Base-by-base conservation (phyloP, 1,140 invertebrate genomes). In the Pachypeltis micranthus region DNA sequence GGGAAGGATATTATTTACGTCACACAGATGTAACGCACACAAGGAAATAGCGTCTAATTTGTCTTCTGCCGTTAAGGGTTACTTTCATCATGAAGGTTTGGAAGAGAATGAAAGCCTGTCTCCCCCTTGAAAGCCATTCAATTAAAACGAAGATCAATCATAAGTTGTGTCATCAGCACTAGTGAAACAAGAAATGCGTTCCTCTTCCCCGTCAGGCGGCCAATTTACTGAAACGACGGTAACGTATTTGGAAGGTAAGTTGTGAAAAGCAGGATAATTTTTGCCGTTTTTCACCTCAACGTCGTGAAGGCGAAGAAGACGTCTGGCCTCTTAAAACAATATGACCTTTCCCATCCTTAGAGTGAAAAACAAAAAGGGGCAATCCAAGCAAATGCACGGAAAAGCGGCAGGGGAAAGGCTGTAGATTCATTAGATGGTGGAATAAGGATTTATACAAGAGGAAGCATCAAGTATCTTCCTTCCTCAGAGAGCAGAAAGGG, bases 391-490 rank as follows among this genome's bases (percentile, higher is more conserved):
- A 51, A 51, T 51, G 47, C 47, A 51, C 47, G 10, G 19, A 51
- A 51, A 51, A 51, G 47, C 3, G 7, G 12, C 12, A 51, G 7
- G 31, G 31, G 16, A 39, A 39, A 39, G 10, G 47, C 19, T 51
- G 47, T 51, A 51, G 47, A 51, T 51, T 51, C 47, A 51, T 51
- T 51, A 51, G 47, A 51, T 51, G 47, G 47, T 21, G 47, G 21
- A 51, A 51, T 51, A 51, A 51, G 47, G 47, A 51, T 51, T 51
- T 51, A 51, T 51, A 21, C 47, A 51, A 51, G 47, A 51, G 21
- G 47, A 21, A 51, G 21, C 47, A 51, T 51, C 47, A 51, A 51
- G 47, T 51, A 51, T 51, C 47, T 51, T 51, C 47, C 47, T 21
- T 39, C 34, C 34, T n/a, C n/a, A 10, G 7, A 39, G 34, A 21